These are phyloP conservation scores for Anorthoa munda DNA, from an alignment of 2,888 invertebrate genomes.

Conservation along the genomic window DNA sequence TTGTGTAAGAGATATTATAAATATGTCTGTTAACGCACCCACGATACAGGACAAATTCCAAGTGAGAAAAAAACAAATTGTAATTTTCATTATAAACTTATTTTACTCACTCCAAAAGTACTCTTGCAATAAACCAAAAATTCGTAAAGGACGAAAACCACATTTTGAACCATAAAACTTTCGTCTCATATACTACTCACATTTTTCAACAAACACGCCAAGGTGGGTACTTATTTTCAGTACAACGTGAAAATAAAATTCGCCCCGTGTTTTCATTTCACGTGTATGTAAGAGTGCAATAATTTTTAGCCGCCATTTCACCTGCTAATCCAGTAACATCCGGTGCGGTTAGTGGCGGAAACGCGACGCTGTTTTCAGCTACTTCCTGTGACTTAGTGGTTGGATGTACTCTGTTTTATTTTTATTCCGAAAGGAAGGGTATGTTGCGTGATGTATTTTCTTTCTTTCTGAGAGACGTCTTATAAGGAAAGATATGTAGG, in stretches of 20 bases:
- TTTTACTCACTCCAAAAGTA: neutral
- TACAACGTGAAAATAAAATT: slow-evolving; percentile 57
- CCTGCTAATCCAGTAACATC: slow-evolving; percentile 66
- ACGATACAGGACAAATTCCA: too few relatives aligned
- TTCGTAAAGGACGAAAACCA: neutral
- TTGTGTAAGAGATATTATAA: too few relatives aligned
- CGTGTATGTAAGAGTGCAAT: slow-evolving; percentile 60
- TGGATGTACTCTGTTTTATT: slow-evolving; percentile 63
- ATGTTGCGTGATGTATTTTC: slow-evolving; percentile 20
- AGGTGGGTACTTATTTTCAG: slow-evolving; percentile 28
- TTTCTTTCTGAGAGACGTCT: slow-evolving; percentile 16
- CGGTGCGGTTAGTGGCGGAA: slow-evolving; percentile 70
- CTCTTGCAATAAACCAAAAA: neutral
- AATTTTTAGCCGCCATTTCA: slow-evolving; percentile 65
- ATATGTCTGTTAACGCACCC: too few relatives aligned
- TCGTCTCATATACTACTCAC: neutral
- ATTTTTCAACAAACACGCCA: slow-evolving; percentile 2
- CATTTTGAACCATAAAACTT: slow-evolving; percentile 18
- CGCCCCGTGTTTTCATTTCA: slow-evolving; percentile 51
- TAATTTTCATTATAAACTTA: neutral
- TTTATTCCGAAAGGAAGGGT: slow-evolving; percentile 47
- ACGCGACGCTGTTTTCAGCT: slow-evolving; percentile 75
- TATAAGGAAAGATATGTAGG: neutral
- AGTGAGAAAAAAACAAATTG: too few relatives aligned
- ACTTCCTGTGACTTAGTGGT: slow-evolving; percentile 75